phyloP scores from a whole-genome alignment of 2,888 invertebrate genomes.

The Zaprionus lineosus region DNA sequence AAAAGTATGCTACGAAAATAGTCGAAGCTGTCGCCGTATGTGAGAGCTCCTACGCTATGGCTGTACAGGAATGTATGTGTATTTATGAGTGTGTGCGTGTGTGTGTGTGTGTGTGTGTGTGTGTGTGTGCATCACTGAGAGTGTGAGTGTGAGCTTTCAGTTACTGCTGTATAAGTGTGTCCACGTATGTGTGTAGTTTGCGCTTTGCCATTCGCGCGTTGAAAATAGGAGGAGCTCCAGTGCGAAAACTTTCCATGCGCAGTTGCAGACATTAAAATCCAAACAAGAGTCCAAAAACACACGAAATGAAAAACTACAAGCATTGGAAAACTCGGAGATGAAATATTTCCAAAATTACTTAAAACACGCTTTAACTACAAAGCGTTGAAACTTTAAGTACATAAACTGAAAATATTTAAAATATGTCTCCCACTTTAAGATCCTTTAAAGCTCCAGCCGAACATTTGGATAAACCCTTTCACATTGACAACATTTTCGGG shows the following conservation, averaged over 20 bases:
- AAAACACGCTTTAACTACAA: too few species aligned
- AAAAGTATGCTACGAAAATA: constrained; percentile 77
- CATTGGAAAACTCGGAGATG: constrained; percentile 1
- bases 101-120: constrained; percentile 23
- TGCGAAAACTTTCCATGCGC: constrained; percentile 71
- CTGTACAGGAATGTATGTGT: too few species aligned
- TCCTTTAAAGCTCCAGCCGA: not conserved
- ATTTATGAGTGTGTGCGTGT: not conserved
- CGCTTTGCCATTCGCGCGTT: constrained; percentile 78
- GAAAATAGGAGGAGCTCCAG: constrained; percentile 80
- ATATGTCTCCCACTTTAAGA: too few species aligned
- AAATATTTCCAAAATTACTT: not conserved
- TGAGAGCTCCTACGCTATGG: constrained; percentile 62
- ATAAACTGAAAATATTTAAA: constrained; percentile 1
- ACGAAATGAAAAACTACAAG: not conserved
- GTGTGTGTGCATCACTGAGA: constrained; percentile 17
- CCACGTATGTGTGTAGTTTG: constrained; percentile 50
- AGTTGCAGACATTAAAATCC: constrained; percentile 49
- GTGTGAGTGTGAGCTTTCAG: constrained; percentile 30
- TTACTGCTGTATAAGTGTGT: constrained; percentile 17
- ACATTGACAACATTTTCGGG: constrained; percentile 22
- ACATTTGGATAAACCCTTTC: constrained; percentile 20
- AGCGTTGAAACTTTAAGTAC: too few species aligned
- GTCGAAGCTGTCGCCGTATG: constrained; percentile 68
- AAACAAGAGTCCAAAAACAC: too few species aligned